phyloP scores from a whole-genome alignment of 2,113 vertebrate species.

The Manacus vitellinus region DNA sequence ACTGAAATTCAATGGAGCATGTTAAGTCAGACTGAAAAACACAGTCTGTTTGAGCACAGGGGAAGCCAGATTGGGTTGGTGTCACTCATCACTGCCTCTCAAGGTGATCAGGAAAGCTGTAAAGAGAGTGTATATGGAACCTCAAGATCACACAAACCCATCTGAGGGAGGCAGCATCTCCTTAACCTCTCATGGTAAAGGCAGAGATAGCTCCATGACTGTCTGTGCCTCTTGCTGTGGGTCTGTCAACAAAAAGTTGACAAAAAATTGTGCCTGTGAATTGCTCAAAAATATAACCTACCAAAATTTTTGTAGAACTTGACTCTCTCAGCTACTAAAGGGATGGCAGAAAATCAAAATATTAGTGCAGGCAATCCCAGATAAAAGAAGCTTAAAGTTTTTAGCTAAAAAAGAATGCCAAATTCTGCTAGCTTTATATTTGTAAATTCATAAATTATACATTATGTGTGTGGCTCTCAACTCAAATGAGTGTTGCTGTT shows the following conservation, averaged over 20 bases:
- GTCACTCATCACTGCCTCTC: conserved; percentile 31
- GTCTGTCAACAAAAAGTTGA: not conserved
- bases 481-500: not conserved
- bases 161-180: not conserved
- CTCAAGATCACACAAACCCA: not conserved
- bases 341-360: not conserved
- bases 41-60: not conserved
- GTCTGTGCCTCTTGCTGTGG: not conserved
- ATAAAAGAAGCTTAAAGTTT: not conserved
- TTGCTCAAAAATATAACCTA: not conserved
- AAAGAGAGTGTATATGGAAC: not conserved
- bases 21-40: conserved; percentile 25
- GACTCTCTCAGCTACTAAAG: not conserved
- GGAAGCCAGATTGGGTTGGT: not conserved
- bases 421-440: not conserved
- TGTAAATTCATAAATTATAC: not conserved
- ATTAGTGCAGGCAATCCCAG: not conserved
- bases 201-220: not conserved
- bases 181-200: not conserved
- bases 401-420: not conserved
- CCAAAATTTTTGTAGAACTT: not conserved
- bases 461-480: not conserved
- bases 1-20: conserved; percentile 53
- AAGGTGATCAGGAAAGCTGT: not conserved
- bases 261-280: not conserved